Conservation (phyloP, 2,113 vertebrate species). For the Mohoua ochrocephala region DNA sequence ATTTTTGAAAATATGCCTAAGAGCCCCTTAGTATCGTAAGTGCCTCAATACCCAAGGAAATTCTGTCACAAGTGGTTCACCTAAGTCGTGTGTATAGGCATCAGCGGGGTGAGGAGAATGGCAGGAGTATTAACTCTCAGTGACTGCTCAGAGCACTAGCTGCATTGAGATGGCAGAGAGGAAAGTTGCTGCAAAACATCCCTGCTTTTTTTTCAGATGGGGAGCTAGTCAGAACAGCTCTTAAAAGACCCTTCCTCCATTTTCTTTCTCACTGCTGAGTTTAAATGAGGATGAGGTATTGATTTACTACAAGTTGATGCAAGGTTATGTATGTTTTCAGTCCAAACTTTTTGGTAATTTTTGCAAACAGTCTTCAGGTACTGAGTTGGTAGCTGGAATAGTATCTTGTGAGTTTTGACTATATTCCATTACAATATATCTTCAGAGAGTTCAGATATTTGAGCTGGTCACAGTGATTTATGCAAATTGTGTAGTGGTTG, state of each 20-base stretch:
- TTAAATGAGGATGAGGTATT: neutral
- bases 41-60: neutral
- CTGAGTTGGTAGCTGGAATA: neutral
- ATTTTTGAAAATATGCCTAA: neutral
- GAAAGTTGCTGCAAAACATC: neutral
- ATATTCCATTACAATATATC: neutral
- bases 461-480: neutral
- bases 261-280: neutral
- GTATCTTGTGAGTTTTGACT: neutral
- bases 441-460: neutral
- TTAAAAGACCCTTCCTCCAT: neutral
- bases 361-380: neutral
- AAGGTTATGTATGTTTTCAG: neutral
- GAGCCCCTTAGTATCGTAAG: neutral
- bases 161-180: neutral
- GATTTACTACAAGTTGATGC: neutral
- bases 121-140: neutral
- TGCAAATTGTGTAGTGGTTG: rapidly evolving
- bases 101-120: neutral
- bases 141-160: neutral
- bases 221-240: neutral
- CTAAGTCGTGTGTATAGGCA: neutral
- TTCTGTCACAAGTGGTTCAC: neutral
- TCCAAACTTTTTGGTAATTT: neutral
- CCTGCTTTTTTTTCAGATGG: neutral